Percentiles rank a stretch among this genome's conserved stretches.
Conservation (phyloP, 2,113 vertebrate genomes). For the Tenrec ecaudatus region DNA sequence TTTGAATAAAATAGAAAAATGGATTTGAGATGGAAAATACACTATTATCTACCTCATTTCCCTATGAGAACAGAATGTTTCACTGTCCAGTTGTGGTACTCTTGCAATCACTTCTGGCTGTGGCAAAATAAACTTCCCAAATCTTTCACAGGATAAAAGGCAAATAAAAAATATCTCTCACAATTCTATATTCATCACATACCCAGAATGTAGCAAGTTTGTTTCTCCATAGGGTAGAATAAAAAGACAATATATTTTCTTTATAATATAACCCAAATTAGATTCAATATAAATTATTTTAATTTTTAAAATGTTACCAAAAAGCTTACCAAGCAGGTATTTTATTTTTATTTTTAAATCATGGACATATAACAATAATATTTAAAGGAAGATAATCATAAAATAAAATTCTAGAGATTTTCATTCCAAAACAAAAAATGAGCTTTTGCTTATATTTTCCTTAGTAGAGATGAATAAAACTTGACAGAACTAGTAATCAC, state of each 20-base stretch:
- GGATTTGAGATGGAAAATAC: conserved; percentile 36
- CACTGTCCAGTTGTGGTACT: neutral
- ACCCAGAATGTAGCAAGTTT: neutral
- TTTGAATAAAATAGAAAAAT: conserved; percentile 58
- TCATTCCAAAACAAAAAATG: conserved; percentile 36
- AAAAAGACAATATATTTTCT: neutral
- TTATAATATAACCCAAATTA: neutral
- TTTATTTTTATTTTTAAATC: no score
- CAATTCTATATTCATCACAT: neutral
- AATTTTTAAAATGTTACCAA: neutral
- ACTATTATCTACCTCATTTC: conserved; percentile 29
- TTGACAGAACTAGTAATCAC: neutral
- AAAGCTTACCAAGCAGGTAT: neutral
- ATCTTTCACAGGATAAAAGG: conserved; percentile 19
- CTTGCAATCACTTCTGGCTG: conserved; percentile 12
- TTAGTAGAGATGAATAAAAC: neutral
- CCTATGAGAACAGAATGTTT: conserved; percentile 34
- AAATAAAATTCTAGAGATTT: conserved; percentile 12
- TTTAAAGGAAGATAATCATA: neutral
- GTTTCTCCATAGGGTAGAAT: neutral
- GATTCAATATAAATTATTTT: neutral
- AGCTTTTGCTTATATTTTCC: neutral
- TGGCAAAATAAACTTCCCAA: neutral
- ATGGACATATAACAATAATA: no score
- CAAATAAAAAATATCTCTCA: conserved; percentile 45